A percentile compares a stretch with the other conserved stretches of the same genome.
phyloP scores from a whole-genome alignment of 1,140 invertebrate species.

The Microplitis demolitor region DNA sequence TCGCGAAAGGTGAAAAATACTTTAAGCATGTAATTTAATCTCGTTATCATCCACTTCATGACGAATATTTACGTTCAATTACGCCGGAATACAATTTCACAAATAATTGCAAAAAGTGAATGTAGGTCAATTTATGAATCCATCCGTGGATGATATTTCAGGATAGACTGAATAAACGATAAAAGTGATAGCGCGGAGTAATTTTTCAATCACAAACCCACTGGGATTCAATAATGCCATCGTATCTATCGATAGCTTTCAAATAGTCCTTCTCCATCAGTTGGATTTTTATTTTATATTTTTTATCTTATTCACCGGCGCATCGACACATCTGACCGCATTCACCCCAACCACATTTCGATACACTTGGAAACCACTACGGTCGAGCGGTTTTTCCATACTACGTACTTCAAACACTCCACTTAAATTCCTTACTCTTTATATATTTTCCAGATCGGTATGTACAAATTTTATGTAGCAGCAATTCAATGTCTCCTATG shows the following conservation, averaged over 20 bases:
- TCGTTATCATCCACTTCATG: too few relatives aligned
- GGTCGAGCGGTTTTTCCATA: background rate
- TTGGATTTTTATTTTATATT: too few relatives aligned
- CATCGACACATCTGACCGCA: conserved; percentile 6
- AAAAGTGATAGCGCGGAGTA: background rate
- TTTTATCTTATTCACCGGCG: background rate
- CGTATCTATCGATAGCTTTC: conserved; percentile 3
- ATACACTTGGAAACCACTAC: background rate
- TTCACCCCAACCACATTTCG: background rate
- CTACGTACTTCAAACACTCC: conserved; percentile 3
- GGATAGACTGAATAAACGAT: background rate
- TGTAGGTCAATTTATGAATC: conserved; percentile 8
- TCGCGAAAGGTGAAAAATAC: too few relatives aligned
- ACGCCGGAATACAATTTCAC: background rate
- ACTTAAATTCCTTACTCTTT: conserved; percentile 26
- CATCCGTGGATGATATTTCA: background rate
- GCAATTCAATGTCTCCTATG: too few relatives aligned
- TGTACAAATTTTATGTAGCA: conserved; percentile 21
- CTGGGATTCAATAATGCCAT: background rate
- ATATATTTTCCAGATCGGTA: conserved; percentile 36
- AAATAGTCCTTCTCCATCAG: background rate
- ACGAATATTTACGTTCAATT: background rate
- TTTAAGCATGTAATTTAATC: too few relatives aligned
- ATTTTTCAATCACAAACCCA: conserved; percentile 16
- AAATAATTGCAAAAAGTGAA: background rate